A percentile compares a stretch with the other conserved stretches of the same genome.
phyloP scores from a whole-genome alignment of 2,113 vertebrate genomes.

The Trichomycterus rosablanca region DNA sequence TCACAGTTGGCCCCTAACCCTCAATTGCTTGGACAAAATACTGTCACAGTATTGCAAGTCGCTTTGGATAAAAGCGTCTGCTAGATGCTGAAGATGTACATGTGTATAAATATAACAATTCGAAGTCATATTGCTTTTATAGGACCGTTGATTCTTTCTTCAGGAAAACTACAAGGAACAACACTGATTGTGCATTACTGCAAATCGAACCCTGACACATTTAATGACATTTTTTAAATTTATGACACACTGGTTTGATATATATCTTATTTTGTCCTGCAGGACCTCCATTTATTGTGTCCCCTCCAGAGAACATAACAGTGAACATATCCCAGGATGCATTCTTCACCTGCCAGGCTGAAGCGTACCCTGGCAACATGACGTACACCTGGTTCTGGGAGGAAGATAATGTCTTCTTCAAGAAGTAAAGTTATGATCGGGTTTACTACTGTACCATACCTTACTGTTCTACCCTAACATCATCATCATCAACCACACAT shows the following conservation, averaged over 20 bases:
- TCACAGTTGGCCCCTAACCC: background rate
- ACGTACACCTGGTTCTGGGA: constrained; percentile 99
- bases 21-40: background rate
- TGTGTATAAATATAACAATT: background rate
- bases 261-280: constrained; percentile 27
- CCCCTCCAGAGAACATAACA: constrained; percentile 94
- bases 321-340: constrained; percentile 99
- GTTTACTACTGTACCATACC: constrained; percentile 51
- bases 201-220: too few species aligned
- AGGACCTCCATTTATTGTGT: constrained; percentile 83
- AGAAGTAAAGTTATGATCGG: constrained; percentile 84
- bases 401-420: constrained; percentile 97
- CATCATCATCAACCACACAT: constrained; percentile 29
- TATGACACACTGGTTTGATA: too few species aligned
- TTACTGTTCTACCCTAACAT: constrained; percentile 24
- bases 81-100: too few species aligned
- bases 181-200: too few species aligned
- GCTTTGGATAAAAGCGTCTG: too few species aligned
- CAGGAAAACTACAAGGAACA: too few species aligned
- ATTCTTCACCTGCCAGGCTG: constrained; percentile 97
- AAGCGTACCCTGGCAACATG: constrained; percentile 97
- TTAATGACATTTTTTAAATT: too few species aligned
- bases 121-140: too few species aligned
- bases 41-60: too few species aligned
- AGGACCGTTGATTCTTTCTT: too few species aligned